These are phyloP conservation scores for Leptestheria dahalacensis DNA, from an alignment of 1,140 invertebrate genomes.

Conservation along the genomic window DNA sequence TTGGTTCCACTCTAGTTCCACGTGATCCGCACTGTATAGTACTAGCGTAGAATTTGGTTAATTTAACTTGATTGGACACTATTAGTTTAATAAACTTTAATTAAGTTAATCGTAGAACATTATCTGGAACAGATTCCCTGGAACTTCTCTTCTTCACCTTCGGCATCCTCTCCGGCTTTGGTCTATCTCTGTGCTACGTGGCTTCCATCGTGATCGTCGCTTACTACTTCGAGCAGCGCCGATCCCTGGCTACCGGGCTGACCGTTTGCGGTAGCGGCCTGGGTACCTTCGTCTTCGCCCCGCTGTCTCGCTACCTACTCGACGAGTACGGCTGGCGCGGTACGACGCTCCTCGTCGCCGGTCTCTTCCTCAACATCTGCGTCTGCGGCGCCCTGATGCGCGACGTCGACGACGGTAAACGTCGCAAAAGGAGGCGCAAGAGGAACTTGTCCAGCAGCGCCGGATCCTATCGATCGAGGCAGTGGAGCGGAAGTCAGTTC, in stretches of 20 bases:
- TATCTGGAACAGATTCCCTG: conserved; percentile 49
- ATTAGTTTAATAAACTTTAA: too few relatives aligned
- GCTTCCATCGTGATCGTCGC: conserved; percentile 85
- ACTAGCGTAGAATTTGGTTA: too few relatives aligned
- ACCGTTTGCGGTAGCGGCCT: conserved; percentile 80
- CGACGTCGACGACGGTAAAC: conserved; percentile 39
- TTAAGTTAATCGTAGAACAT: too few relatives aligned
- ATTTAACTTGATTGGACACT: too few relatives aligned
- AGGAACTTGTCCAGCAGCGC: not conserved
- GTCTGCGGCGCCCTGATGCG: conserved; percentile 73
- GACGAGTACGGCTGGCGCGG: conserved; percentile 72
- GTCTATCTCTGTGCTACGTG: conserved; percentile 63
- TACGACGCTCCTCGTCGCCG: conserved; percentile 65
- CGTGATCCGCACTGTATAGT: too few relatives aligned
- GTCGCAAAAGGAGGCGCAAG: not conserved
- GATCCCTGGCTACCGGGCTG: conserved; percentile 82
- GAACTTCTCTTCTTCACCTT: conserved; percentile 67
- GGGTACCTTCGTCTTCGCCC: conserved; percentile 81
- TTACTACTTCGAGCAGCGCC: conserved; percentile 84
- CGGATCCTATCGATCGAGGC: not conserved
- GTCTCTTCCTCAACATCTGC: conserved; percentile 68
- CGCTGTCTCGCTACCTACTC: conserved; percentile 58
- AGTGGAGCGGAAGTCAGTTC: not conserved
- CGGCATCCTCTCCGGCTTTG: conserved; percentile 69
- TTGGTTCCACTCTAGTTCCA: too few relatives aligned